Base-by-base conservation (phyloP, 2,888 invertebrate genomes). In the Acronicta alni region DNA sequence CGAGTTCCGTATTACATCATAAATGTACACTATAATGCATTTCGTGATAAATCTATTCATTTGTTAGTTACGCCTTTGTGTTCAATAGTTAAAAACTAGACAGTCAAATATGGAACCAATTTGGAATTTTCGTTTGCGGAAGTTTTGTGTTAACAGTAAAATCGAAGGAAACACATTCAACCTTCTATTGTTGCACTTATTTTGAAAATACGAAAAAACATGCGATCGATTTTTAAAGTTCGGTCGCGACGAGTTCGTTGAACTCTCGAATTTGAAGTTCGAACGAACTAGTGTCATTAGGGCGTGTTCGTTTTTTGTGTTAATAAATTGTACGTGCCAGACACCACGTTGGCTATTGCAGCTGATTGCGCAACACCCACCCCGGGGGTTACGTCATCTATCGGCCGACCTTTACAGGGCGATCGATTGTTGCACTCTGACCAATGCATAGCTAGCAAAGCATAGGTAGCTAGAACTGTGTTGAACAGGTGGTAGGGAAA, bases 1-100 rank as follows among this genome's bases (percentile, higher is more conserved):
- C 67, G 56, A 64, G 85, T 89, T 93, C 93, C 93, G 82, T 80
- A 92, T 93, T 93, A 93, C 93, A 92, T 93, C 92, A 93, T 85
- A 73, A 35, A 35, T 79, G 20, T 42, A 81, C 79, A 30, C 77
- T 82, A 83, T 82, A 89, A 83, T 89, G 89, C 89, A 88, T 82
- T 86, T 85, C 80, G 81, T 85, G 80, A 75, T 75, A 74, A 77
- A 79, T 77, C 69, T 79, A 77, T 80, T 84, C 80, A 82, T 79
- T 75, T 78, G 78, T 85, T 84, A 71, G 81, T 66, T 72, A 82
- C 77, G 84, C 81, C 81, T 83, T 86, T 90, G 88, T 89, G 85
- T 87, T 70, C 32, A 39, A 39, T 60, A 61, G 23, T 45, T 48
- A 57, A 45, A 51, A 1, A n/a, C 32, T 52, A 23, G 23, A 56